Conservation (phyloP, 2,888 invertebrate species). For the Anthrax anthrax region DNA sequence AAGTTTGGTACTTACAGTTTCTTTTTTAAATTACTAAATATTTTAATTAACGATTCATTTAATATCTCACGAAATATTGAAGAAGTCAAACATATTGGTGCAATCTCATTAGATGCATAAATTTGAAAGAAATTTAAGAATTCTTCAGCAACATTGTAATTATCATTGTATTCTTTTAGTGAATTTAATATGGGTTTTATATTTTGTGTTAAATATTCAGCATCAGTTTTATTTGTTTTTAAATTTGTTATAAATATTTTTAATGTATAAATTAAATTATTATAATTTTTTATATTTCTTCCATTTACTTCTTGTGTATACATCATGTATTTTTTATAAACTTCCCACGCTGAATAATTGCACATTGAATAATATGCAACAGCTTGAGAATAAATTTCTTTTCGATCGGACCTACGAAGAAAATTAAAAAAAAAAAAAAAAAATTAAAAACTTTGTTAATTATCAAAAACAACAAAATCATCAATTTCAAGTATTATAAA, state of each 20-base stretch:
- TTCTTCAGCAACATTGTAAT: conserved; percentile 10
- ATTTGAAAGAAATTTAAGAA: conserved; percentile 23
- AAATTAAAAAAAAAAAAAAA: neutral
- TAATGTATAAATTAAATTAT: conserved; percentile 29
- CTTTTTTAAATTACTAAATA: neutral
- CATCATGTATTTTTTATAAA: conserved; percentile 2
- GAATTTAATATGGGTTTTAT: conserved; percentile 23
- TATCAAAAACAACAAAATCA: neutral
- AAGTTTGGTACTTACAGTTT: too few relatives aligned
- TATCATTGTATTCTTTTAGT: conserved; percentile 9
- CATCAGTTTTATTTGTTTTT: conserved; percentile 24
- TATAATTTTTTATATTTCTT: neutral
- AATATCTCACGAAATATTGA: conserved; percentile 30
- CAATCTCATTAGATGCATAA: conserved; percentile 24
- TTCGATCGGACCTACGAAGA: conserved; percentile 23
- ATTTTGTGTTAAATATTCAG: conserved; percentile 24
- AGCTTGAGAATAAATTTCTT: conserved; percentile 30
- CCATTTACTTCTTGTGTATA: neutral
- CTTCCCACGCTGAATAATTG: conserved; percentile 5
- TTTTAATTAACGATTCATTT: conserved; percentile 20
- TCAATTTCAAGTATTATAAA: too few relatives aligned
- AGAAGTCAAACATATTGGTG: conserved; percentile 26
- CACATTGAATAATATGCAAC: conserved; percentile 34
- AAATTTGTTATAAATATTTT: conserved; percentile 25
- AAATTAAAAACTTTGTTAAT: neutral